These are phyloP conservation scores for Gallinago stenura DNA, from an alignment of 2,797 vertebrate species.

Conservation along the genomic window DNA sequence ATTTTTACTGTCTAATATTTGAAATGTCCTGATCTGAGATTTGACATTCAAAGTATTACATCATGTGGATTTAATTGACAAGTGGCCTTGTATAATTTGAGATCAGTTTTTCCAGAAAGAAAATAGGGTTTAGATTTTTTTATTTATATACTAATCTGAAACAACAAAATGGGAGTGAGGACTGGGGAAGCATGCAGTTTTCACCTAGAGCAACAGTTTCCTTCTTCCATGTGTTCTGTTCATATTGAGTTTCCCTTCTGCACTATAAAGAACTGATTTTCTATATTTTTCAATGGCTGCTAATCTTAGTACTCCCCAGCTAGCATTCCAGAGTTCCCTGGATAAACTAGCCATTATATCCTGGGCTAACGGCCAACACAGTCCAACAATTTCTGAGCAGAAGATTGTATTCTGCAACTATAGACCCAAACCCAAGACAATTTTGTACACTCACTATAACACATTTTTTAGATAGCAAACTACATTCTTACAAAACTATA, in stretches of 20 bases:
- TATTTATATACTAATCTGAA: background rate
- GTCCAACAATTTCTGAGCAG: background rate
- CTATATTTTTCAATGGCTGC: background rate
- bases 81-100: background rate
- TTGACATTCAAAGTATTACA: background rate
- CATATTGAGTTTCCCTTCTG: background rate
- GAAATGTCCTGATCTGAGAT: background rate
- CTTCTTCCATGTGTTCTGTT: background rate
- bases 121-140: background rate
- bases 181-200: background rate
- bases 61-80: background rate
- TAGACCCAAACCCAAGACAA: background rate
- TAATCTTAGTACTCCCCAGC: background rate
- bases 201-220: background rate
- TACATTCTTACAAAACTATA: background rate
- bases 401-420: background rate
- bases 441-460: background rate
- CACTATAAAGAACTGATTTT: background rate
- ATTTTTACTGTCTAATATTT: background rate
- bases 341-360: background rate
- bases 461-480: background rate
- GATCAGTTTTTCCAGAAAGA: background rate
- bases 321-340: background rate
- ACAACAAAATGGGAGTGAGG: background rate
- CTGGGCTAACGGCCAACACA: background rate